phyloP scores from a whole-genome alignment of 2,888 invertebrate genomes.

The Plusia festucae region DNA sequence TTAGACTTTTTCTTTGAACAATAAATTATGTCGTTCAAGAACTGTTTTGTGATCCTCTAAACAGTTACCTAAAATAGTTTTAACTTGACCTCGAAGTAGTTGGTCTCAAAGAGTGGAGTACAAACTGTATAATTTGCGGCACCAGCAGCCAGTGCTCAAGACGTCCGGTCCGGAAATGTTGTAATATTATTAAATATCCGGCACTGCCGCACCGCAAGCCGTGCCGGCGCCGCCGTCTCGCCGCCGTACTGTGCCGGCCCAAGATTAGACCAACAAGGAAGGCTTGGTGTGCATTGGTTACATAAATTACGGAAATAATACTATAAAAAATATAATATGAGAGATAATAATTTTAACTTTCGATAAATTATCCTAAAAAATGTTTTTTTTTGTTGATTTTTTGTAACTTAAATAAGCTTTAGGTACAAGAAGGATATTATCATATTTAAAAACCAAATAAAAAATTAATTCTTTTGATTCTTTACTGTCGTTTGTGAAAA shows the following conservation, averaged over 20 bases:
- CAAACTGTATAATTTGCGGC: slow-evolving; percentile 25
- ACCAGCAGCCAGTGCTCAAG: slow-evolving; percentile 33
- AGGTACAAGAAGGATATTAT: too few species aligned
- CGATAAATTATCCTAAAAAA: too few species aligned
- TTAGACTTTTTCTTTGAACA: not conserved
- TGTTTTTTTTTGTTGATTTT: too few species aligned
- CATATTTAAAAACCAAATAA: too few species aligned
- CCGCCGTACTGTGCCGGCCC: not conserved
- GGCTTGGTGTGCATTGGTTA: slow-evolving; percentile 6
- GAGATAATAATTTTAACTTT: too few species aligned
- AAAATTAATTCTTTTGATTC: too few species aligned
- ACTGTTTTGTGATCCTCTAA: not conserved
- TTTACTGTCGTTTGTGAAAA: too few species aligned
- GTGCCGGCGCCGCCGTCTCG: slow-evolving; percentile 20
- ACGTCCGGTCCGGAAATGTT: slow-evolving; percentile 59
- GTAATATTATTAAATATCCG: slow-evolving; percentile 66
- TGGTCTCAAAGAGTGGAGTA: slow-evolving; percentile 18
- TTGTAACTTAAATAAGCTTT: too few species aligned
- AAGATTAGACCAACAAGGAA: not conserved
- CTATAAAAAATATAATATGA: too few species aligned
- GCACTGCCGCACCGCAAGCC: slow-evolving; percentile 15
- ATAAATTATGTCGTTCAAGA: slow-evolving; percentile 11
- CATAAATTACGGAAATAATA: not conserved
- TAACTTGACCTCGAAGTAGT: slow-evolving; percentile 37
- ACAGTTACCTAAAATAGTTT: slow-evolving; percentile 31